Evolutionary conservation across 2,888 invertebrate genomes (phyloP), one percentile per base, ranked within the genome.

Genomic region (Malachius bipustulatus): DNA sequence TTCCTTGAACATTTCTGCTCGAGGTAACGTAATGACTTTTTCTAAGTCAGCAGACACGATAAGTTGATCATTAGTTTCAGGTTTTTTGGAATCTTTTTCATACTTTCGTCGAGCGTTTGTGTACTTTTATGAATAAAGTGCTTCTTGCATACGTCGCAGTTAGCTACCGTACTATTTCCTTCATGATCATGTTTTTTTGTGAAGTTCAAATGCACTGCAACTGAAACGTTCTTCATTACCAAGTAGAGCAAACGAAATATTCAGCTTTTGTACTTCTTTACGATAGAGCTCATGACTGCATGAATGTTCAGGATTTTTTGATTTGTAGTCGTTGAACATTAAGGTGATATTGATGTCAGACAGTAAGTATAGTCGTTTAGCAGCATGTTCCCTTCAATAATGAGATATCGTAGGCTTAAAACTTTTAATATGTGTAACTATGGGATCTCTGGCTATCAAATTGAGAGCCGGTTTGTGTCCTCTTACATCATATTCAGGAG

Each of bases 11-110:
- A 14, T 29, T 11, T 39, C 36, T 4, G 14, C n/a, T 14, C 39
- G 16, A n/a, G 36, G 36, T 4, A 34, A 14, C 36, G 36, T 36
- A 8, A 39, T 39, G 12, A 35, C 35, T 26, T 36, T 39, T n/a
- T 39, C 26, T 3, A 39, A 16, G 16, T 39, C 39, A 16, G n/a
- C 30, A 8, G 39, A 35, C 26, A 39, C 8, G 32, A 14, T 28
- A 4, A 13, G n/a, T 10, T 16, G 13, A 10, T 32, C 32, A 19
- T 16, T 12, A 3, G 16, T 24, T 2, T 10, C 11, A 14, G 16
- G 16, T 14, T 30, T 14, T 12, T n/a, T n/a, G n/a, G 28, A n/a
- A 29, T 34, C 34, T 10, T 9, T 30, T 11, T 34, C 12, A 14
- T 34, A 34, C 12, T 16, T 10, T 34, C 29, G 11, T 14, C 34